A percentile compares a stretch with the other conserved stretches of the same genome.
Conservation (phyloP, 2,888 invertebrate species). For the Limnephilus auricula region DNA sequence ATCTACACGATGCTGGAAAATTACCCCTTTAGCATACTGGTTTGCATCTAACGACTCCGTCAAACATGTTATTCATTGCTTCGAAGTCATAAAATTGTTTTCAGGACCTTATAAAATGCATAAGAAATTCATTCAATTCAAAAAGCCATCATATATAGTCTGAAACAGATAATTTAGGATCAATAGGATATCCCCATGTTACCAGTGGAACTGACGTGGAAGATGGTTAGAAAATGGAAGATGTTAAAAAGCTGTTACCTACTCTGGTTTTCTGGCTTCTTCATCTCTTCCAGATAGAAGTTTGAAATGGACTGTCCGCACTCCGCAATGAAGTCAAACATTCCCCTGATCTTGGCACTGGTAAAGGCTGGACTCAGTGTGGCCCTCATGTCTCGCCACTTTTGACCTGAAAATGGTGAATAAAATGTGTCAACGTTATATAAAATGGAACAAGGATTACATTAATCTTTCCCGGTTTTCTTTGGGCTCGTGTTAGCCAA, state of each 20-base stretch:
- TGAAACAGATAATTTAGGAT: no score
- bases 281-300: constrained; percentile 66
- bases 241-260: background rate
- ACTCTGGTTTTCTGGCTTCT: constrained; percentile 54
- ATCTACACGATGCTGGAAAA: no score
- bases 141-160: no score
- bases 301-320: constrained; percentile 72
- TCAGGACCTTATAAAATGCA: no score
- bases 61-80: no score
- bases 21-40: no score
- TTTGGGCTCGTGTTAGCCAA: background rate
- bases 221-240: background rate
- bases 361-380: constrained; percentile 71
- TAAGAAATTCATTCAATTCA: background rate
- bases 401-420: constrained; percentile 68
- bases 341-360: constrained; percentile 73
- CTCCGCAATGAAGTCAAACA: constrained; percentile 74
- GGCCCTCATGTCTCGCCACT: constrained; percentile 73
- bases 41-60: no score
- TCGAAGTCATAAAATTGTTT: no score
- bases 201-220: background rate
- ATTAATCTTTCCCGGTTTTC: background rate
- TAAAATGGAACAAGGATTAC: background rate
- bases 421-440: background rate
- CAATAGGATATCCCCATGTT: no score